phyloP scores from a whole-genome alignment of 2,888 invertebrate species.

The Argyra leucocephala region DNA sequence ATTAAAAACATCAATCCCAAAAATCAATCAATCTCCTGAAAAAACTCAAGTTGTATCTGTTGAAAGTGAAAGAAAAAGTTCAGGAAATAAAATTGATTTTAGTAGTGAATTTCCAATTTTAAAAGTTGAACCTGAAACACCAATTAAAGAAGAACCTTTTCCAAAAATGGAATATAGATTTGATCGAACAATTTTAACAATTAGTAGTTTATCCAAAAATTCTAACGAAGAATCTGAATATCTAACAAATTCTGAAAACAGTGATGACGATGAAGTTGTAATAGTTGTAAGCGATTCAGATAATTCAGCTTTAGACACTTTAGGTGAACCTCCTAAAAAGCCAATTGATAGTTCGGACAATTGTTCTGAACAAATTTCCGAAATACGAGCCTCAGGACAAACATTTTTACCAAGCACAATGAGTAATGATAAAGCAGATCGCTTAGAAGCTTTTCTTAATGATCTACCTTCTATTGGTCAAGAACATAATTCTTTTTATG shows the following conservation, averaged over 20 bases:
- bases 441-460: slow-evolving; percentile 35
- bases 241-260: slow-evolving; percentile 10
- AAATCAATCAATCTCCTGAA: slow-evolving; percentile 16
- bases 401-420: slow-evolving; percentile 19
- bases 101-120: slow-evolving; percentile 22
- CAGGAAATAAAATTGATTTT: slow-evolving; percentile 25
- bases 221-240: slow-evolving; percentile 7
- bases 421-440: slow-evolving; percentile 29
- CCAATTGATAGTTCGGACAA: slow-evolving; percentile 12
- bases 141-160: background rate
- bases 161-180: background rate
- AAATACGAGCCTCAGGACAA: slow-evolving; percentile 20
- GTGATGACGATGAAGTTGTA: slow-evolving; percentile 21
- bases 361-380: slow-evolving; percentile 22
- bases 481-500: background rate
- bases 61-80: slow-evolving; percentile 24
- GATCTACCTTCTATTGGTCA: slow-evolving; percentile 23
- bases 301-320: slow-evolving; percentile 10
- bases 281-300: slow-evolving; percentile 28
- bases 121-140: slow-evolving; percentile 7
- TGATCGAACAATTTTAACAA: slow-evolving; percentile 5
- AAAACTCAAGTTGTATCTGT: slow-evolving; percentile 22
- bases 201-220: slow-evolving; percentile 8
- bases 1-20: slow-evolving; percentile 15
- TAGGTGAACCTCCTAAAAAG: background rate